These are phyloP conservation scores for Cirrhinus mrigala DNA, from an alignment of 2,797 vertebrate species.

Conservation along the genomic window DNA sequence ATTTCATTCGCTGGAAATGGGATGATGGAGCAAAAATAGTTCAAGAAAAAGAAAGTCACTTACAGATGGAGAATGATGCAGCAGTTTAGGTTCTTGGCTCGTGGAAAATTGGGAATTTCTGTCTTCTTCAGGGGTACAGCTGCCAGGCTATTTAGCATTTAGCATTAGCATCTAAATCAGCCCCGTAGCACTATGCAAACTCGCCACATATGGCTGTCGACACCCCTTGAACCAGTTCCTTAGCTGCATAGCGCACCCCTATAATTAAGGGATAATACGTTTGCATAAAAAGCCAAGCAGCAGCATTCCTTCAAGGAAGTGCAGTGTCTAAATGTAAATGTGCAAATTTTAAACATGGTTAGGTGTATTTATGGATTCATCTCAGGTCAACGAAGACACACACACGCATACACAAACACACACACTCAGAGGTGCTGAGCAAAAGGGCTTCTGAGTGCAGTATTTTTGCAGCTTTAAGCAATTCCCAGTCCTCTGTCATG, in stretches of 20 bases:
- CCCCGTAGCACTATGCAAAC: conserved; percentile 34
- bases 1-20: conserved; percentile 53
- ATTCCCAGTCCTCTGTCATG: conserved; percentile 70
- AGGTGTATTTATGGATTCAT: conserved; percentile 74
- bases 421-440: conserved; percentile 63
- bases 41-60: conserved; percentile 51
- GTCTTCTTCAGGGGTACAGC: conserved; percentile 20
- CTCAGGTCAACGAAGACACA: conserved; percentile 69
- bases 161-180: conserved; percentile 50
- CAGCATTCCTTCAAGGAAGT: conserved; percentile 37
- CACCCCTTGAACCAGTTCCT: conserved; percentile 32
- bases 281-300: conserved; percentile 51
- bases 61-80: conserved; percentile 16
- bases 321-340: conserved; percentile 73
- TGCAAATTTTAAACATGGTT: conserved; percentile 65
- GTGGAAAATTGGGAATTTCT: conserved; percentile 45
- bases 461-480: conserved; percentile 71
- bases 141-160: conserved; percentile 26
- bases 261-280: conserved; percentile 53
- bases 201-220: not conserved
- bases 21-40: conserved; percentile 20
- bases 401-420: conserved; percentile 43
- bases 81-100: conserved; percentile 32
- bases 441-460: conserved; percentile 68
- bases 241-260: conserved; percentile 6